Base-by-base conservation (phyloP, 53 echinoderm and acorn worm genomes). In the Holothuria scabra region DNA sequence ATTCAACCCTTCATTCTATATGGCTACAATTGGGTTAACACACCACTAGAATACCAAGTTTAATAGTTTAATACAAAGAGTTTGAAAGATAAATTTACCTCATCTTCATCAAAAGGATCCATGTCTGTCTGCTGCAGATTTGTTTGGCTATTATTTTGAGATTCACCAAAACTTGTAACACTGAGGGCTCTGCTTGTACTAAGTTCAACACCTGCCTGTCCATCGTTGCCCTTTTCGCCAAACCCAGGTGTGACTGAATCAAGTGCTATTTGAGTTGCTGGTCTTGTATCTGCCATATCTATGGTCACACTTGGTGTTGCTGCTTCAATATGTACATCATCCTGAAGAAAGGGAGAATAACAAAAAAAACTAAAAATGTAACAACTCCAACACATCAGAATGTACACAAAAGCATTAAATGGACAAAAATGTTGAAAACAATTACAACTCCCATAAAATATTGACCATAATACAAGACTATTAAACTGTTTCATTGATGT, bases 81-180 rank as follows among this genome's bases (percentile, higher is more conserved):
- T n/a, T 18, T 52, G 18, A 52, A 18, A 52, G 52, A 18, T 16
- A 16, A 7, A 62, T 83, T 74, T 83, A 93, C 96, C 88, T 96
- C 88, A 65, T 96, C 93, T 70, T 91, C 96, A 86, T 96, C 96
- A 84, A 96, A 96, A 14, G 96, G 93, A 79, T 96, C 96, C 18
- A 71, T 84, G 31, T 93, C 96, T 89, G 93, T 72, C 1, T 67
- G 72, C 31, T 86, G 85, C 41, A 93, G 34, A 21, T 91, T 30
- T 25, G 91, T 93, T 6, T 88, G 79, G 38, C 83, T 84, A 38
- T 87, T 57, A 38, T 79, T 85, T 14, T 87, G 90, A 0, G 83
- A 55, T 68, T 91, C 92, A 74, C 84, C 87, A 38, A 92, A 56
- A 72, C 96, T 93, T 2, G 89, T 65, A 49, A 93, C 88, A 68